Base-by-base conservation (phyloP, 2,113 vertebrate species). In the Oenanthe oenanthe region DNA sequence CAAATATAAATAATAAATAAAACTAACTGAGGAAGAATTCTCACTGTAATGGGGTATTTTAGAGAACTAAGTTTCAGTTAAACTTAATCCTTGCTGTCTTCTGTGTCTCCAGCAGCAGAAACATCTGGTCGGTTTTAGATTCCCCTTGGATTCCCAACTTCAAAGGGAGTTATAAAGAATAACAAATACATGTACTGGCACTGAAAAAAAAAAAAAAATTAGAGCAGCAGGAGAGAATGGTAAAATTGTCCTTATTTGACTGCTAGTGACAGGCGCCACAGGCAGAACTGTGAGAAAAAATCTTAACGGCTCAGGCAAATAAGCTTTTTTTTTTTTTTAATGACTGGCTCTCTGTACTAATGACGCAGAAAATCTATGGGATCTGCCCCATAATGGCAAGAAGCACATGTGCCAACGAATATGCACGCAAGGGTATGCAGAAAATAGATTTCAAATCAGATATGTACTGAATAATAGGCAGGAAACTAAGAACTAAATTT, bases 231-330 rank as follows among this genome's bases (percentile, higher is more conserved):
- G 97, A 98, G 95, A 97, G 97, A 97, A 98, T 98, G 97, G 98
- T 97, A 98, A 98, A 98, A 98, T 94, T 98, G 98, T 98, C 98
- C 98, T 98, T 97, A 98, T 97, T 97, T 98, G 98, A 98, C 98
- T 98, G 98, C 97, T 97, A 97, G 97, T 98, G 98, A 98, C 98
- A 98, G 97, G 96, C 96, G 76, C 97, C 97, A 97, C 95, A 97
- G 97, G 98, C 98, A 97, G 96, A 98, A 97, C 92, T 96, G 95
- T 89, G 93, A 97, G 97, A 97, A 97, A 97, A 96, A 95, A 92
- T 96, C 93, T 93, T 85, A 96, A 89, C 68, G 42, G 97, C 95
- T 97, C 97, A 98, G 94, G 96, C 96, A 97, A 96, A 97, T 96
- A 95, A 96, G 91, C 61, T 88, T 89, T 76, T 92, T 84, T 80